Evolutionary conservation across 1,140 invertebrate genomes (phyloP).

Genomic region (Paraescarpia echinospica): DNA sequence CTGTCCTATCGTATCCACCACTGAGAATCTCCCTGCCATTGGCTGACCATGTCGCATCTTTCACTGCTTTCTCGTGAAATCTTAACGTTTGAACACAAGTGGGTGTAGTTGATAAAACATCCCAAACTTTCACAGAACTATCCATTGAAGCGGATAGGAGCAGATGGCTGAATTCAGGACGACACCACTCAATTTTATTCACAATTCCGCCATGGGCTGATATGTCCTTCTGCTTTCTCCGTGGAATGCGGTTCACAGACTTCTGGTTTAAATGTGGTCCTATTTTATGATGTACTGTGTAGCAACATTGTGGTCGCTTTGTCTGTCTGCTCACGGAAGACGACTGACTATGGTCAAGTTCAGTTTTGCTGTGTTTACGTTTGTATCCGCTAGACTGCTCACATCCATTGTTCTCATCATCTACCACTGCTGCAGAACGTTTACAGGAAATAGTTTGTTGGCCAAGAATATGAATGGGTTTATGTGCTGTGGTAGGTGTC

Average conservation of each 20-base stretch:
- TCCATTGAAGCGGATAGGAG: slow-evolving; percentile 51
- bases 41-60: slow-evolving; percentile 47
- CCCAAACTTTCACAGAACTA: slow-evolving; percentile 48
- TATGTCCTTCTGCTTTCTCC: neutral
- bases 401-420: neutral
- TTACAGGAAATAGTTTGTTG: neutral
- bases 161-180: slow-evolving; percentile 55
- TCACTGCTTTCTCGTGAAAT: slow-evolving; percentile 46
- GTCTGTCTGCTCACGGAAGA: neutral
- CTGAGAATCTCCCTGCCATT: slow-evolving; percentile 40
- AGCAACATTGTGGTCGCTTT: neutral
- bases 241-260: neutral
- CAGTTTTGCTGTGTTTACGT: neutral
- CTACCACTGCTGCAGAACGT: neutral
- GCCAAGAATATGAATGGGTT: neutral
- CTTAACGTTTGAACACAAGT: slow-evolving; percentile 36
- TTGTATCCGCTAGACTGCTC: neutral
- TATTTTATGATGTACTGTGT: slow-evolving; percentile 11
- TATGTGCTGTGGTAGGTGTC: neutral
- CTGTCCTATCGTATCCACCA: slow-evolving; percentile 49
- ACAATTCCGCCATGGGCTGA: neutral
- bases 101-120: slow-evolving; percentile 44
- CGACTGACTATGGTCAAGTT: neutral
- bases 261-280: neutral
- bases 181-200: slow-evolving; percentile 44